These are phyloP conservation scores for Diplodus puntazzo DNA, from an alignment of 2,797 vertebrate genomes.

Conservation along the genomic window DNA sequence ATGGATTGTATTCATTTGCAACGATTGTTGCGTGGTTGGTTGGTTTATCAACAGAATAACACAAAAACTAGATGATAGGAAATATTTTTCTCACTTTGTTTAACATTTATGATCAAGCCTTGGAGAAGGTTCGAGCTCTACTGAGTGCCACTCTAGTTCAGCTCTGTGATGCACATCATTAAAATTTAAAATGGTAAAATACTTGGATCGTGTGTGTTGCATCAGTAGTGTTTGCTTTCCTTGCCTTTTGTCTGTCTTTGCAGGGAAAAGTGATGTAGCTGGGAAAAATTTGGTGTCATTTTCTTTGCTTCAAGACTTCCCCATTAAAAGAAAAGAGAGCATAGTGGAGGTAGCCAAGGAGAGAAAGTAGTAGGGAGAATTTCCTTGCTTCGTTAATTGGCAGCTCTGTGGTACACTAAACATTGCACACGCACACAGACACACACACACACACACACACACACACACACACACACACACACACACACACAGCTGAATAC, in stretches of 20 bases:
- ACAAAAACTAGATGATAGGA: too few relatives aligned
- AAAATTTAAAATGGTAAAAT: too few relatives aligned
- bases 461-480: conserved; percentile 13
- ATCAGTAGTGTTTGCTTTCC: conserved; percentile 7
- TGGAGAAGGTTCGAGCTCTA: too few relatives aligned
- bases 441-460: conserved; percentile 9
- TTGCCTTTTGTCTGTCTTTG: conserved; percentile 14
- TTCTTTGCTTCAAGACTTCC: conserved; percentile 30
- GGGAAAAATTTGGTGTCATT: conserved; percentile 1
- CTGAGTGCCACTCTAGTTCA: too few relatives aligned
- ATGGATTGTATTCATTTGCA: not conserved
- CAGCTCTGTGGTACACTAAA: conserved; percentile 62
- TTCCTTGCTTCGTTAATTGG: conserved; percentile 72
- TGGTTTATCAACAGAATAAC: too few relatives aligned
- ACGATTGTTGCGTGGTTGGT: not conserved
- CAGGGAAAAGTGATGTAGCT: conserved; percentile 4
- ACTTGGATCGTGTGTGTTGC: not conserved
- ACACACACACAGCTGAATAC: conserved; percentile 45
- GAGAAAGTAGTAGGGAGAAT: conserved; percentile 30
- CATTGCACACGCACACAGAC: not conserved
- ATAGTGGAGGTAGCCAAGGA: conserved; percentile 40
- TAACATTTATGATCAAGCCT: too few relatives aligned
- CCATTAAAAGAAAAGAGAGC: conserved; percentile 49
- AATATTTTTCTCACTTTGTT: too few relatives aligned
- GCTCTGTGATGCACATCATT: too few relatives aligned